Conservation (phyloP, 2,797 vertebrate species). For the Podarcis siculus region DNA sequence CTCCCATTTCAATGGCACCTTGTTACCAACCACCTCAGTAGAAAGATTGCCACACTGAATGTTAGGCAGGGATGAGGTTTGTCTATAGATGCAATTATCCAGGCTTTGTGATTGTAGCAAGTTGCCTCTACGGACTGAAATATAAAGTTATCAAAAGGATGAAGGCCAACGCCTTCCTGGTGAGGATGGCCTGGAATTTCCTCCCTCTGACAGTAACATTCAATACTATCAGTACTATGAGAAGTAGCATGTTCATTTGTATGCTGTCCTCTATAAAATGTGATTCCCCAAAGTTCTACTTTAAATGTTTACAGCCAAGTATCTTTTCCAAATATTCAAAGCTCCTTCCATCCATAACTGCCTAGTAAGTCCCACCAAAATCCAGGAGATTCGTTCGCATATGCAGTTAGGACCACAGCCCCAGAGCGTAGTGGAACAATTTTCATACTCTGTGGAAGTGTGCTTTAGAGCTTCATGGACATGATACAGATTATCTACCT, state of each 20-base stretch:
- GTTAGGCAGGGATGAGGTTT: background rate
- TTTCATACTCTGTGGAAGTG: conserved; percentile 68
- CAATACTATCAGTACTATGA: conserved; percentile 73
- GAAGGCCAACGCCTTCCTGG: conserved; percentile 59
- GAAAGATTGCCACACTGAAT: background rate
- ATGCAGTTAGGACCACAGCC: conserved; percentile 5
- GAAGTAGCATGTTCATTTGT: conserved; percentile 71
- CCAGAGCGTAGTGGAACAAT: conserved; percentile 57
- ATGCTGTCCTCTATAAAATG: conserved; percentile 78
- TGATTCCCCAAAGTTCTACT: conserved; percentile 63
- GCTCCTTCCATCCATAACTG: background rate
- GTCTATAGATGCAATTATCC: conserved; percentile 33
- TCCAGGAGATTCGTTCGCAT: background rate
- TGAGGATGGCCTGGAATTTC: conserved; percentile 62
- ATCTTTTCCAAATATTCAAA: conserved; percentile 34
- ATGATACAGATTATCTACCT: background rate
- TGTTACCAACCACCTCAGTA: background rate
- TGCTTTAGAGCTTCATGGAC: conserved; percentile 66
- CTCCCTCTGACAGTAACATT: conserved; percentile 63
- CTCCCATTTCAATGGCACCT: background rate
- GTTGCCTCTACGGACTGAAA: conserved; percentile 72
- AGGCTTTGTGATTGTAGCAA: conserved; percentile 56
- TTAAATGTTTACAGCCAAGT: conserved; percentile 61
- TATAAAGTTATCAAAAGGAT: conserved; percentile 78
- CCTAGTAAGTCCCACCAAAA: background rate